These are phyloP conservation scores for Ramazzottius varieornatus DNA, from an alignment of 2,888 invertebrate species.

Conservation along the genomic window DNA sequence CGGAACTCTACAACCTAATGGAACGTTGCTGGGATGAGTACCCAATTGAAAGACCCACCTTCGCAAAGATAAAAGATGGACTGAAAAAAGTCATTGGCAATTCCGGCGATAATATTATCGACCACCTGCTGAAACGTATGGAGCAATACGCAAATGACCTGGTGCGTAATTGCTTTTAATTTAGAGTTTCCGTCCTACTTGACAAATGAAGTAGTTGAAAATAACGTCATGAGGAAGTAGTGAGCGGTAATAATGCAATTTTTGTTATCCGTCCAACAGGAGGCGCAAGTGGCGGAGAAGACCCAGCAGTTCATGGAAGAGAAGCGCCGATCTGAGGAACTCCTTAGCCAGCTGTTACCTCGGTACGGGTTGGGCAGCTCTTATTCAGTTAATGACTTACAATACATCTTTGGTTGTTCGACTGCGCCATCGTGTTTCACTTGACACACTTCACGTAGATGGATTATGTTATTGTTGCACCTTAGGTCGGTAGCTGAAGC, in stretches of 20 bases:
- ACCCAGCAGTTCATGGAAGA: conserved; percentile 2
- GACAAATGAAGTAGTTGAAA: too few species aligned
- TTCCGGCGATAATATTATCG: conserved; percentile 1
- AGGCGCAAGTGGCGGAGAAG: background rate
- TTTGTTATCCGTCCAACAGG: background rate
- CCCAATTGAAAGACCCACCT: background rate
- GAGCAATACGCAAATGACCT: background rate
- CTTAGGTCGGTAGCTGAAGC: background rate
- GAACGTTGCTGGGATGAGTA: conserved; percentile 2
- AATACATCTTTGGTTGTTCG: too few species aligned
- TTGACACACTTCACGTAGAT: background rate
- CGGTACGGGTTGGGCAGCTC: too few species aligned
- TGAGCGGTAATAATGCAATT: too few species aligned
- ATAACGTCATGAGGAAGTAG: too few species aligned
- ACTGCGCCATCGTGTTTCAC: background rate
- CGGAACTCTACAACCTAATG: background rate
- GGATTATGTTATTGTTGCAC: background rate
- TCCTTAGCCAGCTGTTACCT: background rate
- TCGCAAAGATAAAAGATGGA: background rate
- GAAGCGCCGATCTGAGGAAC: background rate
- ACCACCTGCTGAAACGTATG: background rate
- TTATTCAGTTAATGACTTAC: too few species aligned
- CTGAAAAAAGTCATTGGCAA: conserved; percentile 1
- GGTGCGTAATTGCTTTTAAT: too few species aligned
- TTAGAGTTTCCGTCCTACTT: too few species aligned